Evolutionary conservation across 1,140 invertebrate species (phyloP).

Genomic region (Cyphomyrmex costatus): DNA sequence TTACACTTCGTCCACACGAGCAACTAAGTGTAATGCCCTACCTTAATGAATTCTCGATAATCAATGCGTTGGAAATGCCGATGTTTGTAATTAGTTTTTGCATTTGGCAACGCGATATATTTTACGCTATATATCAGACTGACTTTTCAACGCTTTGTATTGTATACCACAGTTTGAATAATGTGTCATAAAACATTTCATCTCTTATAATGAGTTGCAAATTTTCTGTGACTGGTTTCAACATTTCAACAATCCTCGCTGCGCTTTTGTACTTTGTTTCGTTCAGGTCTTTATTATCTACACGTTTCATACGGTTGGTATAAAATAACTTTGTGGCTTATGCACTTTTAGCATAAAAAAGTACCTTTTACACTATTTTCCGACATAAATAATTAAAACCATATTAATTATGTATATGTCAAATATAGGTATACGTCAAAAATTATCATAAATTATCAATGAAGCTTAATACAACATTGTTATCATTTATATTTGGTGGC

Average conservation of each 20-base stretch:
- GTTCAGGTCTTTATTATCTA: neutral
- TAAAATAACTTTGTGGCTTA: neutral
- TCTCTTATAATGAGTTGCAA: slow-evolving; percentile 25
- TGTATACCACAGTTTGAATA: neutral
- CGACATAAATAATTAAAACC: neutral
- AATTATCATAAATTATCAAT: slow-evolving; percentile 25
- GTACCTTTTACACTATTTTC: neutral
- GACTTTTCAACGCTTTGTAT: slow-evolving; percentile 5
- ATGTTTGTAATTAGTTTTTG: slow-evolving; percentile 5
- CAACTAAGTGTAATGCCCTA: slow-evolving; percentile 33
- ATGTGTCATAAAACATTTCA: slow-evolving; percentile 11
- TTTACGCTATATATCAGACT: neutral
- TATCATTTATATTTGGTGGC: neutral
- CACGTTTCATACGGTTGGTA: neutral
- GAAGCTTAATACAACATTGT: slow-evolving; percentile 19
- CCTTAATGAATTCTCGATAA: slow-evolving; percentile 61
- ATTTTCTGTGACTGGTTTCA: neutral
- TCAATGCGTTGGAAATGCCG: slow-evolving; percentile 23
- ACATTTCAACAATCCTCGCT: neutral
- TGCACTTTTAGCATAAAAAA: neutral
- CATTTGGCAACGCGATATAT: neutral
- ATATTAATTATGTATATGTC: neutral
- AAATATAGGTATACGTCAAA: neutral
- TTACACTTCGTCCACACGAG: slow-evolving; percentile 9
- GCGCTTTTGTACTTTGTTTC: neutral